These are phyloP conservation scores for Coremacera marginata DNA, from an alignment of 2,888 invertebrate species.

Conservation along the genomic window DNA sequence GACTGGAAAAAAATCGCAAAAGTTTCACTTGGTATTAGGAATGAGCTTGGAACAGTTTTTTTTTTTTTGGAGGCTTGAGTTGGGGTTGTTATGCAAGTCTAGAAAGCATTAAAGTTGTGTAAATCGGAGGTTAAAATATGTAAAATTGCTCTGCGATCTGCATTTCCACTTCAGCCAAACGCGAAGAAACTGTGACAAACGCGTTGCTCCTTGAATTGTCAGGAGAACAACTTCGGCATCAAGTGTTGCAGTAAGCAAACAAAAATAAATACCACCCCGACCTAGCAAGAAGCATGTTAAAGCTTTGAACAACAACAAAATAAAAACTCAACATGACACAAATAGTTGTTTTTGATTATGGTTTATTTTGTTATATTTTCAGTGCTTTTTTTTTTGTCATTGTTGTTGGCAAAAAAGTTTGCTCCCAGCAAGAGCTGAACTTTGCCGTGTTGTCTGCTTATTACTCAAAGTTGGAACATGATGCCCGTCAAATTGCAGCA, in stretches of 20 bases:
- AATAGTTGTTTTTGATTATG: background rate
- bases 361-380: background rate
- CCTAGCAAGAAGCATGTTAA: slow-evolving; percentile 41
- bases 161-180: background rate
- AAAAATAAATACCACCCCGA: slow-evolving; percentile 29
- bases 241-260: slow-evolving; percentile 44
- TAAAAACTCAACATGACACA: slow-evolving; percentile 21
- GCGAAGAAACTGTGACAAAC: slow-evolving; percentile 53
- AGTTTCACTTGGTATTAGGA: background rate
- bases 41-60: background rate
- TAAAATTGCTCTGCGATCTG: background rate
- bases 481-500: slow-evolving; percentile 1
- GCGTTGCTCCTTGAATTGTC: slow-evolving; percentile 47
- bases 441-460: background rate
- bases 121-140: no score
- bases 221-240: slow-evolving; percentile 52
- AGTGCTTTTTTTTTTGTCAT: background rate
- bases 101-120: no score
- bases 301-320: slow-evolving; percentile 42
- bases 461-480: background rate
- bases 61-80: background rate
- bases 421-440: background rate
- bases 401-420: slow-evolving; percentile 4
- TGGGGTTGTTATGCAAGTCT: background rate
- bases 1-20: background rate